Conservation (phyloP, 2,888 invertebrate species). For the Dasysyrphus tricinctus region DNA sequence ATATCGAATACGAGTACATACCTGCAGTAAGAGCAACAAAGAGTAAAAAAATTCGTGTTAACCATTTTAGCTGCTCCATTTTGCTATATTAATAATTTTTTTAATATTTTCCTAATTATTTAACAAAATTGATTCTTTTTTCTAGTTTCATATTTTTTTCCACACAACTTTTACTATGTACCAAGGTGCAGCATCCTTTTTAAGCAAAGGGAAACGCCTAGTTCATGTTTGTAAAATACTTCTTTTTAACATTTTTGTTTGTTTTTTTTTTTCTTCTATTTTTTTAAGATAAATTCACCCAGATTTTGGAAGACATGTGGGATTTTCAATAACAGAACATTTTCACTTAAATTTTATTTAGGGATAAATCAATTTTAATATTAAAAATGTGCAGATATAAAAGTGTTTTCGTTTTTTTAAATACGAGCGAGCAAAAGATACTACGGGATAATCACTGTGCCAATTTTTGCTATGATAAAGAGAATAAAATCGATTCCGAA, state of each 20-base stretch:
- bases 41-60: constrained; percentile 58
- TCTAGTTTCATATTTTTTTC: constrained; percentile 48
- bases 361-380: constrained; percentile 16
- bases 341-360: constrained; percentile 12
- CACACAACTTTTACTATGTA: constrained; percentile 37
- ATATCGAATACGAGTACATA: constrained; percentile 27
- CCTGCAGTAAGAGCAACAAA: constrained; percentile 59
- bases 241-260: constrained; percentile 44
- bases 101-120: constrained; percentile 41
- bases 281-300: constrained; percentile 22
- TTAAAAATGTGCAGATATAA: constrained; percentile 41
- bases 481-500: constrained; percentile 74
- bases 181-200: constrained; percentile 58
- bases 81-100: constrained; percentile 36
- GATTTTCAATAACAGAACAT: constrained; percentile 12
- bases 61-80: constrained; percentile 67
- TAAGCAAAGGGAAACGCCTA: constrained; percentile 65
- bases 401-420: constrained; percentile 51
- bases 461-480: constrained; percentile 71
- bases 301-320: constrained; percentile 32
- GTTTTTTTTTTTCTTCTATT: background rate
- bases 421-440: constrained; percentile 50
- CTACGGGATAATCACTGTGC: constrained; percentile 72
- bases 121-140: constrained; percentile 41
- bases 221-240: constrained; percentile 47